Conservation (phyloP, 1,140 invertebrate species). For the Drosophila arizonae region DNA sequence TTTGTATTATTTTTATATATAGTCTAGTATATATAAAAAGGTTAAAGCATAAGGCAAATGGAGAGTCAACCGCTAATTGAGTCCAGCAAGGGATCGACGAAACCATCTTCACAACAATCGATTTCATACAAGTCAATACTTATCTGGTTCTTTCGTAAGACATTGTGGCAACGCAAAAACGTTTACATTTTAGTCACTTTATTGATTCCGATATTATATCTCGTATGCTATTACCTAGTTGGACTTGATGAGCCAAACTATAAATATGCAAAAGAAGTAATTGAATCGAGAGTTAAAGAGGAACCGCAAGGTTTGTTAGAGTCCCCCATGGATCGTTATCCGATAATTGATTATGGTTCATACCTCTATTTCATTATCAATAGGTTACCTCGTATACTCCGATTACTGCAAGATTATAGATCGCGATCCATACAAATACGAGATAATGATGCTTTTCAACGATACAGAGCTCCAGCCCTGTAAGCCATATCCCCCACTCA, state of each 20-base stretch:
- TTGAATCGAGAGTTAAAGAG: too few relatives aligned
- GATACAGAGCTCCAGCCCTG: conserved; percentile 85
- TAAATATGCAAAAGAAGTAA: too few relatives aligned
- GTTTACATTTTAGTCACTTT: not conserved
- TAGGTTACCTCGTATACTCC: conserved; percentile 86
- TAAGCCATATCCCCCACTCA: conserved; percentile 83
- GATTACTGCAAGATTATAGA: conserved; percentile 88
- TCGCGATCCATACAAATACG: conserved; percentile 87
- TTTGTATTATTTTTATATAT: too few relatives aligned
- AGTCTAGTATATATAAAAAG: too few relatives aligned
- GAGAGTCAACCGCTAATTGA: not conserved
- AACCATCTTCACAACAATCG: too few relatives aligned
- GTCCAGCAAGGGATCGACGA: not conserved
- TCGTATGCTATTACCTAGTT: not conserved
- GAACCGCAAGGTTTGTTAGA: too few relatives aligned
- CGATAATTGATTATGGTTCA: too few relatives aligned
- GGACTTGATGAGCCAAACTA: not conserved
- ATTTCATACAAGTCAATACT: not conserved
- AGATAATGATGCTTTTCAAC: conserved; percentile 86
- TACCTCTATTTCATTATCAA: too few relatives aligned
- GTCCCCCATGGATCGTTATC: too few relatives aligned
- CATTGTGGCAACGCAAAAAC: not conserved
- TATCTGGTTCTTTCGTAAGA: not conserved
- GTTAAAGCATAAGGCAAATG: too few relatives aligned
- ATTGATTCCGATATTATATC: not conserved